Evolutionary conservation across 2,888 invertebrate species (phyloP), one percentile per base, ranked within the genome.

Genomic region (Cheilosia grossa): DNA sequence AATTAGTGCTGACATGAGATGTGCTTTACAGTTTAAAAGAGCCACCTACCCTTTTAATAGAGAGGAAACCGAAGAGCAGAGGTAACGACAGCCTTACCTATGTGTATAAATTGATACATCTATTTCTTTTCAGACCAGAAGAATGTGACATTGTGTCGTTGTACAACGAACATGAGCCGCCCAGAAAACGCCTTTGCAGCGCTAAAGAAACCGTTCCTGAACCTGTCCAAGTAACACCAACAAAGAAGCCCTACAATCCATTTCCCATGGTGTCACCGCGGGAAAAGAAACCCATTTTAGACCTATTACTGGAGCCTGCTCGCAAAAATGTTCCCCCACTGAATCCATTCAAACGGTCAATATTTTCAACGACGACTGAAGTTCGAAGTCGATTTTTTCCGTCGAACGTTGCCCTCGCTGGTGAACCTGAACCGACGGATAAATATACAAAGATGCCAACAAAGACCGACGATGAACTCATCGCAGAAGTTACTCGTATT

Each of bases 371-470:
- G 89, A 91, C 64, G 91, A 92, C 88, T 88, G 90, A 93, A n/a
- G 93, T 94, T 4, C 93, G 94, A 88, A 95, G 95, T 88, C 93
- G 94, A 72, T 95, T 94, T 89, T 95, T 95, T 88, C 89, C 89
- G 75, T 75, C 89, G 0, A 89, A 90, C 58, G 63, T 88, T 27
- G 53, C 37, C 2, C 56, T 81, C 24, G 64, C 78, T 47, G 59
- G 53, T 30, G 27, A 82, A 10, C 0, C 30, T 13, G 37, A 59
- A 13, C 27, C 42, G 73, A 75, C 33, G 54, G 54, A 66, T 0
- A 42, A 56, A 70, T 4, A 44, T 30, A 21, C 37, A 27, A 42
- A 21, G 47, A 42, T 7, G 66, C 47, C 77, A 69, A 7, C 17
- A 49, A 64, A 61, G 53, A 13, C 80, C 1, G 64, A 75, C 10